These are phyloP conservation scores for Takifugu rubripes DNA, from an alignment of 2,797 vertebrate species.

Conservation along the genomic window DNA sequence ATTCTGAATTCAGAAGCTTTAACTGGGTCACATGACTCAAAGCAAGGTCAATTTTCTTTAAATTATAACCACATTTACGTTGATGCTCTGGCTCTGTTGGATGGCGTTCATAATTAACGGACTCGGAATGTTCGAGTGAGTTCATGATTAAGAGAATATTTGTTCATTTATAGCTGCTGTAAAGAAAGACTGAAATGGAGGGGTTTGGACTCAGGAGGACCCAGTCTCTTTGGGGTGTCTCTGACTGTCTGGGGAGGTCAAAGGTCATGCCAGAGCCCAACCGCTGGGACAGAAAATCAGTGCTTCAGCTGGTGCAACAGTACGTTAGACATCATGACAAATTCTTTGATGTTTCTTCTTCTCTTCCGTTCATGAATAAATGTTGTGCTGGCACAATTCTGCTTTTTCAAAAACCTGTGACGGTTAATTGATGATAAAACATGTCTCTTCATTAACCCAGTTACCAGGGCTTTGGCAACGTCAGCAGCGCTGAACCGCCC, in stretches of 20 bases:
- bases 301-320: constrained; percentile 75
- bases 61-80: constrained; percentile 15
- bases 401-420: too few relatives aligned
- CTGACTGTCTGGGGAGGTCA: constrained; percentile 53
- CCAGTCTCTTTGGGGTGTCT: constrained; percentile 70
- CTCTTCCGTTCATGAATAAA: neutral
- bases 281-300: constrained; percentile 65
- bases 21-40: constrained; percentile 70
- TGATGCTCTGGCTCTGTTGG: too few relatives aligned
- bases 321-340: constrained; percentile 36
- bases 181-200: constrained; percentile 40
- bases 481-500: constrained; percentile 40
- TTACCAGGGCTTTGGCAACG: constrained; percentile 70
- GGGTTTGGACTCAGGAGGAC: constrained; percentile 58
- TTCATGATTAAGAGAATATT: neutral
- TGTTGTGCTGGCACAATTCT: too few relatives aligned
- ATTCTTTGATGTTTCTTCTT: neutral
- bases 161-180: constrained; percentile 15
- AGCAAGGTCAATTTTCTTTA: constrained; percentile 37
- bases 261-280: constrained; percentile 35
- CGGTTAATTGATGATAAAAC: too few relatives aligned
- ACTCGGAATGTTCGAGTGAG: neutral
- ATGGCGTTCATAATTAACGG: neutral
- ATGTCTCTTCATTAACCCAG: constrained; percentile 39
- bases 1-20: constrained; percentile 57